These are phyloP conservation scores for Gallinago media DNA, from an alignment of 2,113 vertebrate species.

Conservation along the genomic window DNA sequence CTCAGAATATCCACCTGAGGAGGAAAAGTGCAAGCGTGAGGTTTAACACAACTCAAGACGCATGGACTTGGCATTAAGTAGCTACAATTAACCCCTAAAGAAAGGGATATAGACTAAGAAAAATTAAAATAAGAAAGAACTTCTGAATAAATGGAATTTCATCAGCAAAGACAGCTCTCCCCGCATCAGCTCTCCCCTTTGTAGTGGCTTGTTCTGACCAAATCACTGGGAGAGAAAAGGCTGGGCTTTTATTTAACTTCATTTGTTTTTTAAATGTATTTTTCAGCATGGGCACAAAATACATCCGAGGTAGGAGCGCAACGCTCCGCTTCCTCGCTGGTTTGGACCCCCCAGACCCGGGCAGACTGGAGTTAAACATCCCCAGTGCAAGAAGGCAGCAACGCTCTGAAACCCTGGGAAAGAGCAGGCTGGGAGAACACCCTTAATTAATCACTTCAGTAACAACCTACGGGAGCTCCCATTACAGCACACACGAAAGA, in stretches of 20 bases:
- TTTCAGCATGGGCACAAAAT: background rate
- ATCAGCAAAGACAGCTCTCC: background rate
- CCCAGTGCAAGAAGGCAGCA: background rate
- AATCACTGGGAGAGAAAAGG: background rate
- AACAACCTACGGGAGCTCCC: background rate
- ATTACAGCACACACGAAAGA: background rate
- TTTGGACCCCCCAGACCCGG: background rate
- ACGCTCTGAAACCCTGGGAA: background rate
- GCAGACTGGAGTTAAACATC: background rate
- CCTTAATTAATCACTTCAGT: background rate
- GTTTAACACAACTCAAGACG: background rate
- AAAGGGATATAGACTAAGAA: background rate
- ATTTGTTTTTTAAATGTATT: too few species aligned
- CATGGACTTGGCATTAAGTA: background rate
- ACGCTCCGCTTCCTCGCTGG: too few species aligned
- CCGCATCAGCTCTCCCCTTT: background rate
- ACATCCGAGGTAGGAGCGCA: fast-evolving
- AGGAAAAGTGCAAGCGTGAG: background rate
- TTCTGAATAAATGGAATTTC: background rate
- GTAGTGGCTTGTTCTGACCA: background rate
- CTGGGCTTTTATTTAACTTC: background rate
- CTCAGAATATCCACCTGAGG: background rate
- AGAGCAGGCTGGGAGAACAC: background rate
- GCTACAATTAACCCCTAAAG: background rate
- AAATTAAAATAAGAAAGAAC: background rate